Base-by-base conservation (phyloP, 2,888 invertebrate species). In the Drosophila incognita region DNA sequence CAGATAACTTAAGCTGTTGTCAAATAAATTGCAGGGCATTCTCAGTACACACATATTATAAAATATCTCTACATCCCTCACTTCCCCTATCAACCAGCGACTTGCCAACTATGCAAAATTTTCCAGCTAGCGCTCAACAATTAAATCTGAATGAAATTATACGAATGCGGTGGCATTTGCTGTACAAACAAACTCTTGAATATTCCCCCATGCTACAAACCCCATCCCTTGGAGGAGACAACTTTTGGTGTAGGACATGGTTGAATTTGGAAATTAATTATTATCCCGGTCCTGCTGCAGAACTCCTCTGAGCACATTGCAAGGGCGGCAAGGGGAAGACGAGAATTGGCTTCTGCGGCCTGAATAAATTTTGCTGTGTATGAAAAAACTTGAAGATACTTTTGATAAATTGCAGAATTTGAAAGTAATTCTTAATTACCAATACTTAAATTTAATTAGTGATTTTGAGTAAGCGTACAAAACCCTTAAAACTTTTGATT, bases 251-350 rank as follows among this genome's bases (percentile, higher is more conserved):
- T 40, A 61, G 48, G 49, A 73, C 53, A 61, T 68, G 56, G 54
- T 33, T 60, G 60, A 64, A 52, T 67, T 62, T 61, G 69, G 53
- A 81, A 83, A 83, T 83, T 78, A 82, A 82, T 82, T 82, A 82
- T 63, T 65, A 49, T 52, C 36, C 21, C 38, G 11, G 29, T 65
- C 49, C 29, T 27, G 49, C 40, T 42, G 56, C 46, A 31, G 52
- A 31, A 35, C 15, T 18, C 10, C 46, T 31, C 35, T 3, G 42
- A 31, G n/a, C 56, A 27, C 46, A 21, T 36, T 11, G 46, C 36
- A 56, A 36, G 4, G 8, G 15, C 24, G n/a, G 35, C 21, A 64
- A 33, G 18, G 24, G 21, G 36, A 33, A 5, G 8, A 24, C 4
- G 15, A n/a, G 29, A n/a, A 51, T 40, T 40, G 35, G 49, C 33